Conservation (phyloP, 1,140 invertebrate genomes). For the Drosophila bocki region DNA sequence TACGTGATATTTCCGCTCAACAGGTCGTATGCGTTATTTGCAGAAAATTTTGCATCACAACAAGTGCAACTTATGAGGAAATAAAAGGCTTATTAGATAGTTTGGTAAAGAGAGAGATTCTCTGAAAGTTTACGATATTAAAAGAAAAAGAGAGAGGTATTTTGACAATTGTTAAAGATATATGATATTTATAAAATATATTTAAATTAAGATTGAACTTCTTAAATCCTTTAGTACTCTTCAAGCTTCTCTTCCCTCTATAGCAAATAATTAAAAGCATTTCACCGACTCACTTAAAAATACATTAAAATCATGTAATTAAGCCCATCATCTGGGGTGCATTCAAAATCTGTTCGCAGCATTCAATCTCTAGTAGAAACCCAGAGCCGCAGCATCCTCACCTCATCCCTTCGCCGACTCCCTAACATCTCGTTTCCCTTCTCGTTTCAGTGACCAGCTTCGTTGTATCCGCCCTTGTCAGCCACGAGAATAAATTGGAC, state of each 20-base stretch:
- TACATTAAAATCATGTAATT: constrained; percentile 49
- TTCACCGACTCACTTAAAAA: constrained; percentile 32
- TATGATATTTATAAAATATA: neutral
- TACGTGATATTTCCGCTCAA: constrained; percentile 25
- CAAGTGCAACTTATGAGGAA: neutral
- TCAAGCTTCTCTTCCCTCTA: neutral
- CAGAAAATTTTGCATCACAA: neutral
- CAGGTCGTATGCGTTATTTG: constrained; percentile 30
- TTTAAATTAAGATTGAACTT: neutral
- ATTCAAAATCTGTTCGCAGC: constrained; percentile 19
- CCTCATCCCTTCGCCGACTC: neutral
- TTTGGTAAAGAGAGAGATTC: neutral
- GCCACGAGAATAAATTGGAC: constrained; percentile 92
- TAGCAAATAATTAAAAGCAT: neutral
- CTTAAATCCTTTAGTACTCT: neutral
- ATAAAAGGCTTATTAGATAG: neutral
- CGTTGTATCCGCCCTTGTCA: constrained; percentile 92
- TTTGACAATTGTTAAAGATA: no score
- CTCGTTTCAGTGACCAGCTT: constrained; percentile 91
- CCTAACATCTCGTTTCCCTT: neutral
- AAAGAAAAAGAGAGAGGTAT: no score
- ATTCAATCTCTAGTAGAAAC: constrained; percentile 23
- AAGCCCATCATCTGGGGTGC: constrained; percentile 13
- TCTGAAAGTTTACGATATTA: neutral
- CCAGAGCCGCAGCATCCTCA: constrained; percentile 14